Evolutionary conservation across 1,140 invertebrate species (phyloP), one percentile per base, ranked within the genome.

Genomic region (Neomicropteryx cornuta): DNA sequence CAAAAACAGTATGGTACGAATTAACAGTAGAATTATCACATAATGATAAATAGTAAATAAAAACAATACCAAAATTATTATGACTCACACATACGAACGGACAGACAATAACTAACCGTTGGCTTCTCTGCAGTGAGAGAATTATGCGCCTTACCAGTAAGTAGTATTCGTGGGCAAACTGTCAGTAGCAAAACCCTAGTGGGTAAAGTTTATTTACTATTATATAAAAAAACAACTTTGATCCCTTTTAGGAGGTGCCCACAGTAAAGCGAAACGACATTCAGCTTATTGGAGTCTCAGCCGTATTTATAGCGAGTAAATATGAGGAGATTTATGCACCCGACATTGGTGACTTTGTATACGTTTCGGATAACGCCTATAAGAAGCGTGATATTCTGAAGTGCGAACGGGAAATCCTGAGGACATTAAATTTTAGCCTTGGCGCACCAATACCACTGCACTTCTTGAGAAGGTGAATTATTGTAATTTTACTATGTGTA

Each of bases 321-420:
- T 97, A 93, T 53, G 94, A 97, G 66, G 95, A 98, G 68, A 87
- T 95, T 53, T 90, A 85, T 50, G 73, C 83, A 4, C 91, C 93
- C 3, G 84, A 89, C 37, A 74, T 96, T 19, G 66, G 64, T 2
- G 93, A 97, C 60, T 97, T 94, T 69, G 81, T 91, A 5, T 94
- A 85, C 51, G 87, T 97, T 28, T 88, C 90, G 13, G 92, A 94
- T 60, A 80, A 91, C 58, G 80, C 89, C 0, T 97, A 90, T 53
- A 76, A 74, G 1, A 83, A 79, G 48, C 51, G 65, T 5, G 82
- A 96, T 48, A 81, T 97, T 22, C 61, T 85, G 13, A 64, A 74
- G 32, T 96, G 94, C 81, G 94, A 97, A 66, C 66, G 73, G 41
- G 62, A 79, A 16, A 87, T 93, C 18, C 66, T 95, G 13, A 72